A percentile compares a stretch with the other conserved stretches of the same genome.
Evolutionary conservation across 2,113 vertebrate genomes (phyloP).

Genomic region (Apteryx mantelli): DNA sequence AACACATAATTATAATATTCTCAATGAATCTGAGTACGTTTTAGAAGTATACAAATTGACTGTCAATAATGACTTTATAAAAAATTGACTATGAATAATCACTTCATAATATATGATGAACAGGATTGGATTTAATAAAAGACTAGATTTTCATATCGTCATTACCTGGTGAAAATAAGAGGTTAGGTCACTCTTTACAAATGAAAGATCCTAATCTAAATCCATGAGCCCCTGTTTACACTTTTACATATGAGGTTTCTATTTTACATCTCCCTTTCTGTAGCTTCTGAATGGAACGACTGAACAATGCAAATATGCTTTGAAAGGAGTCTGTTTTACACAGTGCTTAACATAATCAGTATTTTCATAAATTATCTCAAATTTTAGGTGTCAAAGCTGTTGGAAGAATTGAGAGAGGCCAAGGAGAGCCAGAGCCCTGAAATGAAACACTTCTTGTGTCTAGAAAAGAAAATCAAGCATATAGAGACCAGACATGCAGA

Average conservation of each 20-base stretch:
- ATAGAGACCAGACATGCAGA: conserved; percentile 87
- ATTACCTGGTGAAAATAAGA: not conserved
- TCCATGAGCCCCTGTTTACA: not conserved
- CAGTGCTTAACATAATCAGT: not conserved
- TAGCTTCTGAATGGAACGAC: not conserved
- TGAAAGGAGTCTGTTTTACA: not conserved
- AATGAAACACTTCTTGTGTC: conserved; percentile 85
- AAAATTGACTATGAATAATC: not conserved
- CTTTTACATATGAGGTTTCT: not conserved
- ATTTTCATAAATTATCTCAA: not conserved
- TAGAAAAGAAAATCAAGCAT: conserved; percentile 88
- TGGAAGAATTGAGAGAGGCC: conserved; percentile 89
- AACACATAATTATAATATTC: not conserved
- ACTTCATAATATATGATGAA: not conserved
- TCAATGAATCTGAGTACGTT: not conserved
- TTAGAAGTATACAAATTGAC: not conserved
- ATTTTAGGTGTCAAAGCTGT: conserved; percentile 84
- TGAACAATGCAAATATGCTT: not conserved
- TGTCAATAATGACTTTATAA: not conserved
- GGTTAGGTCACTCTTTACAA: not conserved
- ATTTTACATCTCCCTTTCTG: not conserved
- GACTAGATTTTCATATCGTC: not conserved
- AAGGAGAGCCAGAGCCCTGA: conserved; percentile 88
- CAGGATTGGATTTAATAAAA: not conserved
- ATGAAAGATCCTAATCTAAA: not conserved